A percentile compares a stretch with the other conserved stretches of the same genome.
phyloP scores from a whole-genome alignment of 1,140 invertebrate species.

The Harpegnathos saltator region DNA sequence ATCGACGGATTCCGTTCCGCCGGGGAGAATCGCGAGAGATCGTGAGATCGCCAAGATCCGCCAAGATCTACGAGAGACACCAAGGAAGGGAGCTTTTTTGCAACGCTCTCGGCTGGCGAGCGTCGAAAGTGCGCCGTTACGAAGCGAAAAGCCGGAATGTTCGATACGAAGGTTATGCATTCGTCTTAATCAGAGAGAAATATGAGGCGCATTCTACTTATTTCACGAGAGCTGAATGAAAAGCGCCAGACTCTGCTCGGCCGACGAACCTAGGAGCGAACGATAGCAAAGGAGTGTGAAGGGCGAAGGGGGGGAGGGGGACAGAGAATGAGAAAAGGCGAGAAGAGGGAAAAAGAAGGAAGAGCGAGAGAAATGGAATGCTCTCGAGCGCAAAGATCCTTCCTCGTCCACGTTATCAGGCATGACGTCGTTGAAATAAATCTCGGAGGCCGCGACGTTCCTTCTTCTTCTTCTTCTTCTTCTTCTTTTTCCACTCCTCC shows the following conservation, averaged over 20 bases:
- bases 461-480: slow-evolving; percentile 23
- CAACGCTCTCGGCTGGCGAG: not conserved
- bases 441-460: slow-evolving; percentile 34
- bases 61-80: not conserved
- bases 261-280: slow-evolving; percentile 17
- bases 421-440: slow-evolving; percentile 62
- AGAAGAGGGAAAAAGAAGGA: slow-evolving; percentile 33
- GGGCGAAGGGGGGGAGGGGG: too few species aligned
- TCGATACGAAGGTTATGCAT: slow-evolving; percentile 41
- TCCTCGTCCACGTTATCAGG: slow-evolving; percentile 59
- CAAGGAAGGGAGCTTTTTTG: too few species aligned
- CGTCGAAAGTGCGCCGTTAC: slow-evolving; percentile 25
- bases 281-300: slow-evolving; percentile 7
- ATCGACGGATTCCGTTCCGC: too few species aligned
- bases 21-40: too few species aligned
- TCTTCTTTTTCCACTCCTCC: too few species aligned
- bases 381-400: slow-evolving; percentile 52
- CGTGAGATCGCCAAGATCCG: too few species aligned
- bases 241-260: slow-evolving; percentile 20
- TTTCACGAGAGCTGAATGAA: slow-evolving; percentile 32
- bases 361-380: slow-evolving; percentile 57
- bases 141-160: slow-evolving; percentile 28
- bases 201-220: slow-evolving; percentile 50
- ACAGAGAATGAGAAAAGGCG: not conserved
- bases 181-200: slow-evolving; percentile 58